Evolutionary conservation across 1,140 invertebrate species (phyloP).

Genomic region (Drosophila littoralis): DNA sequence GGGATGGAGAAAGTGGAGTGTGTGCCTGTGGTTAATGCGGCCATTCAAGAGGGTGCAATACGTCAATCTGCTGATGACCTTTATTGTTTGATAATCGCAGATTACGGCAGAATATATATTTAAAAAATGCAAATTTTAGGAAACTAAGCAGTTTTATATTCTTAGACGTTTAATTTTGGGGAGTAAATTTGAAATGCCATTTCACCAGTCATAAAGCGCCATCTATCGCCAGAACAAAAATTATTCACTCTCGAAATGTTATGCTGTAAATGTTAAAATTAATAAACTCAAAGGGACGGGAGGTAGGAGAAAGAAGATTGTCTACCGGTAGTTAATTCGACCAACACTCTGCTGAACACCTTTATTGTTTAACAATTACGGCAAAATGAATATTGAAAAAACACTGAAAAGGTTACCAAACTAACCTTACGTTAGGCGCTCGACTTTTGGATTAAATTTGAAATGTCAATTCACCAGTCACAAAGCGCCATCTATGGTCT

Average conservation of each 20-base stretch:
- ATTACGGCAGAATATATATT: slow-evolving; percentile 11
- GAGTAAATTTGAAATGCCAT: neutral
- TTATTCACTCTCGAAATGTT: neutral
- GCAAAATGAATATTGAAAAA: no score
- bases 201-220: neutral
- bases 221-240: neutral
- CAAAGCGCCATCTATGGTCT: neutral
- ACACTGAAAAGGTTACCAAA: no score
- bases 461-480: neutral
- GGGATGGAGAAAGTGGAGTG: neutral
- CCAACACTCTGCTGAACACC: no score
- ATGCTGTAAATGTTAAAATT: neutral
- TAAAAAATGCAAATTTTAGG: no score
- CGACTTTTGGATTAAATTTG: neutral
- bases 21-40: slow-evolving; percentile 35
- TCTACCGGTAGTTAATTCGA: no score
- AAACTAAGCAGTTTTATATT: no score
- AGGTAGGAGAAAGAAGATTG: no score
- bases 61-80: slow-evolving; percentile 42
- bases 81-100: slow-evolving; percentile 55
- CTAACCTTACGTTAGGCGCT: no score
- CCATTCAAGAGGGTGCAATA: slow-evolving; percentile 38
- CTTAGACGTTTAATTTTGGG: neutral
- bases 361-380: no score
- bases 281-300: no score